A percentile compares a stretch with the other conserved stretches of the same genome.
Evolutionary conservation across 2,888 invertebrate genomes (phyloP).

Genomic region (Eupeodes luniger): DNA sequence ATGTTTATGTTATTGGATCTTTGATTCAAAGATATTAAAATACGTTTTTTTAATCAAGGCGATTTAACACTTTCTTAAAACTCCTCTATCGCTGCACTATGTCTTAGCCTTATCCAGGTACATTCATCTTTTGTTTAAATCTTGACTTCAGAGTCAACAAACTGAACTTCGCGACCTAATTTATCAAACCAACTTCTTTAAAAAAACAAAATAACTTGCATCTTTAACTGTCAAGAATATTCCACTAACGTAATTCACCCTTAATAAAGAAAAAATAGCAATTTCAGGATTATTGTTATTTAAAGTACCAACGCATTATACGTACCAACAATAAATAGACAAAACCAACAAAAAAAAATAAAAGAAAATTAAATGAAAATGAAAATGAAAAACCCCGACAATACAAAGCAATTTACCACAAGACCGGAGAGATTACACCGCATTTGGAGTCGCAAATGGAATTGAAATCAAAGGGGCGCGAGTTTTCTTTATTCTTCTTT

Average conservation of each 20-base stretch:
- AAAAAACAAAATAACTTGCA: conserved; percentile 36
- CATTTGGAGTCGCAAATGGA: conserved; percentile 62
- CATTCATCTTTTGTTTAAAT: no score
- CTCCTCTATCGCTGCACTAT: no score
- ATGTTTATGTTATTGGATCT: no score
- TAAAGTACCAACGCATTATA: conserved; percentile 51
- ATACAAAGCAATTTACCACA: conserved; percentile 74
- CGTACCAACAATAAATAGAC: conserved; percentile 23
- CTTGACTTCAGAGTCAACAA: neutral
- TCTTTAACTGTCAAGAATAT: conserved; percentile 44
- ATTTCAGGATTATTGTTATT: conserved; percentile 73
- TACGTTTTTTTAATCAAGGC: no score
- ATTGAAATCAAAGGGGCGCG: conserved; percentile 67
- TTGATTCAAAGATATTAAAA: no score
- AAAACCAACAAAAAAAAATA: conserved; percentile 5
- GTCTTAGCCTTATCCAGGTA: no score
- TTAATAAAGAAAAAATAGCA: conserved; percentile 59
- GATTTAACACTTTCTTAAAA: no score
- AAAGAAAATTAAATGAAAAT: conserved; percentile 23
- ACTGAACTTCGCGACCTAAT: neutral
- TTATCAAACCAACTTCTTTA: conserved; percentile 3
- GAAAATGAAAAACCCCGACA: conserved; percentile 35
- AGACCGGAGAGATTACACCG: conserved; percentile 75
- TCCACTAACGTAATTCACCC: conserved; percentile 48
- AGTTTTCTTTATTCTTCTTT: conserved; percentile 39